Percentiles rank a stretch among this genome's conserved stretches.
Conservation (phyloP, 1,140 invertebrate genomes). For the Lasioglossum baleicum region DNA sequence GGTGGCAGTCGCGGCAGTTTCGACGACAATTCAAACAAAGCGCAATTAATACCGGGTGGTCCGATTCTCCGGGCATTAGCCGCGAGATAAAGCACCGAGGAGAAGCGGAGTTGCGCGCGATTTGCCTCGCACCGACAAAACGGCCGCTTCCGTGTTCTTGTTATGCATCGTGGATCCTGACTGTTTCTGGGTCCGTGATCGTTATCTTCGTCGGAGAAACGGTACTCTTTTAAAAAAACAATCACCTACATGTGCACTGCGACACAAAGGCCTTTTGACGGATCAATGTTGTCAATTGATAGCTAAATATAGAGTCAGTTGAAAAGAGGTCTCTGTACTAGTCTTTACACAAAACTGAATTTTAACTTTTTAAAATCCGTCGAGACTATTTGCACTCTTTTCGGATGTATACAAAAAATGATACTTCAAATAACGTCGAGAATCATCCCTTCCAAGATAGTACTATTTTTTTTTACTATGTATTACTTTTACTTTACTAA, state of each 20-base stretch:
- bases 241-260: background rate
- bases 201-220: background rate
- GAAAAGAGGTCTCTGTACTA: too few relatives aligned
- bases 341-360: too few relatives aligned
- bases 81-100: slow-evolving; percentile 32
- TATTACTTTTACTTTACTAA: too few relatives aligned
- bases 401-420: too few relatives aligned
- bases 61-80: slow-evolving; percentile 30
- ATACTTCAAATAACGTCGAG: too few relatives aligned
- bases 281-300: too few relatives aligned
- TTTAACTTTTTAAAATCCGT: too few relatives aligned
- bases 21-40: slow-evolving; percentile 57
- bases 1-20: slow-evolving; percentile 20
- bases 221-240: background rate
- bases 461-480: too few relatives aligned
- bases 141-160: slow-evolving; percentile 28
- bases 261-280: too few relatives aligned
- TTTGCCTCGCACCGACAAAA: slow-evolving; percentile 3
- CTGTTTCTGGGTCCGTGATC: background rate
- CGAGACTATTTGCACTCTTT: too few relatives aligned
- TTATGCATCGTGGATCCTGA: slow-evolving; percentile 25
- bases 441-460: too few relatives aligned
- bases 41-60: slow-evolving; percentile 55
- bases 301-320: too few relatives aligned
- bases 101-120: slow-evolving; percentile 5